These are phyloP conservation scores for Rhynchomys soricoides DNA, from an alignment of 2,113 vertebrate genomes.

Conservation along the genomic window DNA sequence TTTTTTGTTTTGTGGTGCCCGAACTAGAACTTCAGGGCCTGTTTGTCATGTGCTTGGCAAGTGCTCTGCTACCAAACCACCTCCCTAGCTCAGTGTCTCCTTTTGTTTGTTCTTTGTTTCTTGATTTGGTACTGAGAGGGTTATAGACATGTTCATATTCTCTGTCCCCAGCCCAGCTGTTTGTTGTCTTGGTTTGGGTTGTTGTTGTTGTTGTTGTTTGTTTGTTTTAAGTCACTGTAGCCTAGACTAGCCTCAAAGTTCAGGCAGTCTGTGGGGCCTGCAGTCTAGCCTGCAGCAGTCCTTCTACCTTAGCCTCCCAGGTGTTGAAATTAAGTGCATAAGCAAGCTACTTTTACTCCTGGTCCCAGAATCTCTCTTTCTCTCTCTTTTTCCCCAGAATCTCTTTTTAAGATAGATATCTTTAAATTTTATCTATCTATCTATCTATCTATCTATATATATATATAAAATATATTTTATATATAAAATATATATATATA, in stretches of 20 bases:
- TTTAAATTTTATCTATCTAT: neutral
- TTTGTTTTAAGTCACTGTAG: neutral
- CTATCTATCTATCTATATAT: no score
- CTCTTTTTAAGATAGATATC: neutral
- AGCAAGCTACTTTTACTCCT: neutral
- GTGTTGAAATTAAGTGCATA: neutral
- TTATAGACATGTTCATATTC: no score
- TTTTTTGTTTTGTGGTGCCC: neutral
- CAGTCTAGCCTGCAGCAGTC: no score
- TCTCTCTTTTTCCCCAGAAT: no score
- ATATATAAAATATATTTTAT: no score
- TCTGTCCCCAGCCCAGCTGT: neutral
- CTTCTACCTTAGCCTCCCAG: neutral
- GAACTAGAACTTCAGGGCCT: neutral
- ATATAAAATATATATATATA: no score
- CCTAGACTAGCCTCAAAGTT: neutral
- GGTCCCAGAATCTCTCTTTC: neutral
- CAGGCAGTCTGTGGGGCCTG: no score
- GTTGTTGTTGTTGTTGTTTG: no score
- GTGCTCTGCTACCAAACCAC: neutral
- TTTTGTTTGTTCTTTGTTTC: neutral
- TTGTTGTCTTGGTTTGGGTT: neutral
- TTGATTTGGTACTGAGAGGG: neutral
- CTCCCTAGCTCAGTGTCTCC: neutral
- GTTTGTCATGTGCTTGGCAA: neutral